Evolutionary conservation across 2,113 vertebrate genomes (phyloP), one percentile per base, ranked within the genome.

Genomic region (Xyliphius kryptos): DNA sequence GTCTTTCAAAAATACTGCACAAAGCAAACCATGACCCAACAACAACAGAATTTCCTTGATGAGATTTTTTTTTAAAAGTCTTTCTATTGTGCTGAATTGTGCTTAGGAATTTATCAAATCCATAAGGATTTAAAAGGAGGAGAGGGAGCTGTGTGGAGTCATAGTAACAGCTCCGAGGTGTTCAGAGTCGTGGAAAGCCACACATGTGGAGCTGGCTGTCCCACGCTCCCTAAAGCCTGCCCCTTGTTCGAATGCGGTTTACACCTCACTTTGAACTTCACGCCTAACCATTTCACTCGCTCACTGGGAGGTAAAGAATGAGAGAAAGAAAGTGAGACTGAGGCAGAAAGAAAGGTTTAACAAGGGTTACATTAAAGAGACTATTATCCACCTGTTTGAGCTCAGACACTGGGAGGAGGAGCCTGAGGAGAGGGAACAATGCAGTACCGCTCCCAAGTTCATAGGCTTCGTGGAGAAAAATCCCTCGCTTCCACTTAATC

Each of bases 331-430:
- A 50, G 52, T 21, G 12, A 15, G 21, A 22, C 32, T 14, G 57
- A 61, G 63, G 22, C 17, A 13, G 47, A 70, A 69, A 70, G 71
- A 74, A 77, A 74, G 70, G 76, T 82, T 86, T 84, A 80, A 82
- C 74, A 77, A 71, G 80, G 83, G 83, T 88, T 87, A 87, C 76
- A 80, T 82, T 83, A 83, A 86, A 84, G 72, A 79, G 76, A 76
- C 72, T 76, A 83, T 82, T 82, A 83, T 81, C 82, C 68, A 12
- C 75, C 60, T 74, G 78, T 71, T 81, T 83, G 75, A 72, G 74
- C 77, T 70, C 69, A 67, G 75, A 76, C 79, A 81, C 74, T 74
- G 77, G 71, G 58, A 69, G 67, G 74, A 56, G 40, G 37, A n/a
- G 61, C 50, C 61, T 38, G 56, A 51, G 16, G n/a, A 22, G 61